A percentile compares a stretch with the other conserved stretches of the same genome.
phyloP scores from a whole-genome alignment of 2,888 invertebrate genomes.

The Cephus pygmeus region DNA sequence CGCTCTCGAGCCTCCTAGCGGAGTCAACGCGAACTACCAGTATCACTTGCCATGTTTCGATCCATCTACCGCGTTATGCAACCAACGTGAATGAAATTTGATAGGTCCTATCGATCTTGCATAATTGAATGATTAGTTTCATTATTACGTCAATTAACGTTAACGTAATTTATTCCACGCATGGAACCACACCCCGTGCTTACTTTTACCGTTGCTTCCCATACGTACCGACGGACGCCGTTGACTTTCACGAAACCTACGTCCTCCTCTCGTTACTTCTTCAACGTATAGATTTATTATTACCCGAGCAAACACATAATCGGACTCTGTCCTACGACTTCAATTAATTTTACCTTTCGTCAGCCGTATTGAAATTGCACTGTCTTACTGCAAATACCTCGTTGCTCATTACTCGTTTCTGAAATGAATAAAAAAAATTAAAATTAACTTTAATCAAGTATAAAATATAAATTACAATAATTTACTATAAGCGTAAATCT shows the following conservation, averaged over 20 bases:
- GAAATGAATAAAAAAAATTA: no score
- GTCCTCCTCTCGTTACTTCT: conserved; percentile 31
- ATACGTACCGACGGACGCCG: conserved; percentile 27
- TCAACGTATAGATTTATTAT: neutral
- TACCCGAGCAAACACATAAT: neutral
- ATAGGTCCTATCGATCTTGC: neutral
- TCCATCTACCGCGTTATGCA: neutral
- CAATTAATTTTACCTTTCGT: neutral
- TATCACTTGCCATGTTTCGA: neutral
- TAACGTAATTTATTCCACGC: conserved; percentile 36
- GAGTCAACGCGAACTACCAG: neutral
- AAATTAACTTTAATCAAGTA: neutral
- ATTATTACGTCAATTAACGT: conserved; percentile 40
- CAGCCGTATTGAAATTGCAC: neutral
- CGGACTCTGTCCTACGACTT: neutral
- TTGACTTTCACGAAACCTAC: conserved; percentile 42
- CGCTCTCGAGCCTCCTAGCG: neutral
- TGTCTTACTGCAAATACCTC: neutral
- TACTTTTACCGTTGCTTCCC: conserved; percentile 8
- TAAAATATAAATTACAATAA: neutral
- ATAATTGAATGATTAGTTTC: conserved; percentile 33
- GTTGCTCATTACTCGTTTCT: neutral
- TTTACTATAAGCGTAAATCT: neutral
- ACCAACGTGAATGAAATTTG: neutral
- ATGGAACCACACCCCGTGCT: conserved; percentile 36